A percentile compares a stretch with the other conserved stretches of the same genome.
These are phyloP conservation scores for Phortica okadai DNA, from an alignment of 2,888 invertebrate species.

Conservation along the genomic window DNA sequence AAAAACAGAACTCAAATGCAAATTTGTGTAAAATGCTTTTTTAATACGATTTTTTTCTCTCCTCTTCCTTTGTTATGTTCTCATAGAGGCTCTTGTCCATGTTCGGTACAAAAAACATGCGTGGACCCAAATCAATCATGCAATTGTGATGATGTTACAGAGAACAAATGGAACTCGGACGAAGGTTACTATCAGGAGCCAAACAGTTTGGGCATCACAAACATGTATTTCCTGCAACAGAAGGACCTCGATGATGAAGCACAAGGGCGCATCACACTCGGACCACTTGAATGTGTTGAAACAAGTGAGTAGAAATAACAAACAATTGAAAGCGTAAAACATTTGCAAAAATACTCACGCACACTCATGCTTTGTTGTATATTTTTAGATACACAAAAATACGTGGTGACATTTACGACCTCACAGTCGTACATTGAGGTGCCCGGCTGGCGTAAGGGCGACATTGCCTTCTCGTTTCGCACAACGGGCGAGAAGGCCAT, in stretches of 20 bases:
- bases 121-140: slow-evolving; percentile 89
- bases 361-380: not conserved
- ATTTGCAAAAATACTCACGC: not conserved
- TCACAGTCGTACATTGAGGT: slow-evolving; percentile 95
- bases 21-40: slow-evolving; percentile 53
- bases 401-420: slow-evolving; percentile 95
- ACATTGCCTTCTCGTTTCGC: slow-evolving; percentile 93
- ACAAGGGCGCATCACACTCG: slow-evolving; percentile 90
- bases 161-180: slow-evolving; percentile 92
- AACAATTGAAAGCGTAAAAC: not conserved
- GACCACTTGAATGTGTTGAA: slow-evolving; percentile 95
- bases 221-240: slow-evolving; percentile 93
- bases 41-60: slow-evolving; percentile 3
- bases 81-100: slow-evolving; percentile 84
- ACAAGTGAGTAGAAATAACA: slow-evolving; percentile 83
- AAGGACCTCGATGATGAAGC: slow-evolving; percentile 89
- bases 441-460: slow-evolving; percentile 94
- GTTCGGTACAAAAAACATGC: slow-evolving; percentile 88
- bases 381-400: slow-evolving; percentile 88
- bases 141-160: slow-evolving; percentile 94
- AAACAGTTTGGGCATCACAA: slow-evolving; percentile 90
- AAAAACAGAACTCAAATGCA: slow-evolving; percentile 51
- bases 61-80: slow-evolving; percentile 20
- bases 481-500: slow-evolving; percentile 94
- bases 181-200: slow-evolving; percentile 90